These are phyloP conservation scores for Malurus melanocephalus DNA, from an alignment of 2,113 vertebrate species.

Conservation along the genomic window DNA sequence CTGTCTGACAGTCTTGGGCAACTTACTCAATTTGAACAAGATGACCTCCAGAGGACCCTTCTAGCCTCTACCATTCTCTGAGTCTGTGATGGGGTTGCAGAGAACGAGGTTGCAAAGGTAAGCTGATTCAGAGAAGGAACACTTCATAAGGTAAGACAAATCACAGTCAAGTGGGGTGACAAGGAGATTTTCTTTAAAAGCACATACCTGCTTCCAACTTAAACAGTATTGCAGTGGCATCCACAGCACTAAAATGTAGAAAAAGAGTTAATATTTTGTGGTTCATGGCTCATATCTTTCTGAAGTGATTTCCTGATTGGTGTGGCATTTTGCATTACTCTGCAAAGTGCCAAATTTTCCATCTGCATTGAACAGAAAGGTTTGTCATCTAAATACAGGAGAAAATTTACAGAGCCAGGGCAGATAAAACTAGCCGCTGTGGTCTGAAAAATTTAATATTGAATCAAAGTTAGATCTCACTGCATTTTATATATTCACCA, in stretches of 20 bases:
- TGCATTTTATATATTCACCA: not conserved
- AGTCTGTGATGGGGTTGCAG: not conserved
- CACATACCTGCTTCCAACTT: accelerated
- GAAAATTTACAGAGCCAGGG: not conserved
- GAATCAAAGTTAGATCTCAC: not conserved
- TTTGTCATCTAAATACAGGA: not conserved
- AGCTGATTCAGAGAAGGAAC: not conserved
- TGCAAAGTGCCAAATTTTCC: not conserved
- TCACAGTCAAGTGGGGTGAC: not conserved
- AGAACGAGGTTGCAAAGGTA: not conserved
- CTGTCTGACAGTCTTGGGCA: not conserved
- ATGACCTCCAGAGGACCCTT: not conserved
- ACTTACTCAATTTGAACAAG: not conserved
- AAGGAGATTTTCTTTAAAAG: not conserved
- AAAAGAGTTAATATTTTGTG: not conserved
- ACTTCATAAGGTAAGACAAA: not conserved
- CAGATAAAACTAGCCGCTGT: not conserved
- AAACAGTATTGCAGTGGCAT: not conserved
- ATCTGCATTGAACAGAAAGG: not conserved
- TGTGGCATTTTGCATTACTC: not conserved
- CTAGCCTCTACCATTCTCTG: not conserved
- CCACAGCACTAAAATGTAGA: not conserved
- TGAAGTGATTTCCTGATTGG: not conserved
- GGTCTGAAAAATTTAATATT: not conserved
- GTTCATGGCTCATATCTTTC: not conserved